phyloP scores from a whole-genome alignment of 2,797 vertebrate species.

The Sebastes oblongus region DNA sequence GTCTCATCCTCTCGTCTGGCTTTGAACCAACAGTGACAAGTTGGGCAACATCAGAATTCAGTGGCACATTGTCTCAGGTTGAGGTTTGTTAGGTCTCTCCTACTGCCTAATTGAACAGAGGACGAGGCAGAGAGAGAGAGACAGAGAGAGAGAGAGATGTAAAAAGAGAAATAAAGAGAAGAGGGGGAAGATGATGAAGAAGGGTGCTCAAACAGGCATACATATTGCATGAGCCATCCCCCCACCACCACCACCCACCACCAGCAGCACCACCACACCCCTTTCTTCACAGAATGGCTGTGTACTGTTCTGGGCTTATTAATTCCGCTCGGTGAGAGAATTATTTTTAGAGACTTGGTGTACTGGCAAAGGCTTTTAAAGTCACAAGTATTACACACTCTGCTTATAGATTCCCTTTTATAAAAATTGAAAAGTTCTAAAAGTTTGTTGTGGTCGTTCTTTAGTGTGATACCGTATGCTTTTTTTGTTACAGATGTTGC shows the following conservation, averaged over 20 bases:
- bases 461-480: neutral
- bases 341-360: constrained; percentile 83
- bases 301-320: constrained; percentile 83
- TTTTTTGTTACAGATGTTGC: neutral
- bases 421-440: constrained; percentile 70
- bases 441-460: constrained; percentile 60
- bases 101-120: constrained; percentile 79
- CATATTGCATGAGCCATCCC: constrained; percentile 80
- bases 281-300: constrained; percentile 81
- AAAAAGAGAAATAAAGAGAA: constrained; percentile 66
- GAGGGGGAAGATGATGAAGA: constrained; percentile 72
- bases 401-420: constrained; percentile 76
- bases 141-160: constrained; percentile 33
- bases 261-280: constrained; percentile 63
- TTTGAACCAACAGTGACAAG: constrained; percentile 69
- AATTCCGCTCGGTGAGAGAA: constrained; percentile 83
- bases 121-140: constrained; percentile 17
- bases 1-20: constrained; percentile 41
- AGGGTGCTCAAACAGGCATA: constrained; percentile 79
- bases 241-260: constrained; percentile 11
- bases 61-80: constrained; percentile 76
- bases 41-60: constrained; percentile 72
- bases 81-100: constrained; percentile 69
- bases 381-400: constrained; percentile 77
- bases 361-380: constrained; percentile 81